Base-by-base conservation (phyloP, 2,797 vertebrate genomes). In the Podarcis lilfordi region DNA sequence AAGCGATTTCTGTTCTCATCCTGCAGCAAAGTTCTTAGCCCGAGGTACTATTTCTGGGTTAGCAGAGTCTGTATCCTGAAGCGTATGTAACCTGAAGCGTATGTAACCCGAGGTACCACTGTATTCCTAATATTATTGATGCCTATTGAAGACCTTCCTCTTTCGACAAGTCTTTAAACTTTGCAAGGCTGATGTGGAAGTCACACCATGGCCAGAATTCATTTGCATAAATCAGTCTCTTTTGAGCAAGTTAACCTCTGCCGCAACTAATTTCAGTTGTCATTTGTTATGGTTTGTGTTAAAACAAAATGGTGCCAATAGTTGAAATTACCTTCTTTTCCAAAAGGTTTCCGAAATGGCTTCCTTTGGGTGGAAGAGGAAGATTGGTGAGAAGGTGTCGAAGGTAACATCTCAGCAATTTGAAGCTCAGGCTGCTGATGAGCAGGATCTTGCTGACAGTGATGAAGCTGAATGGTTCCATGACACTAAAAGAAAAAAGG, bases 291-390 rank as follows among this genome's bases (percentile, higher is more conserved):
- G 5, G 7, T 35, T 15, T 32, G 21, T 50, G 59, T 45, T 5
- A 8, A 77, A 83, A 17, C 2, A 15, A 50, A 50, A 55, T 8
- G 11, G 0, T 68, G 32, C 64, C 83, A 84, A 25, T 50, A n/a
- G 27, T 80, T 68, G 75, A 75, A 75, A 40, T 13, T 1, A 0
- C 64, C 21, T 86, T 84, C 32, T 35, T 17, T 75, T 4, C 66
- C 15, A 64, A 0, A 64, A 86, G 89, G 61, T 94, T 74, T 91
- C 55, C 86, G 97, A 92, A 79, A 99, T 99, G 99, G 98, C 98
- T 81, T 99, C 98, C 3, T 99, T 99, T 93, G 98, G 98, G 11
- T 99, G 99, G 99, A 99, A 99, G 95, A 98, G 98, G 89, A 99
- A 98, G 93, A 98, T 97, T 19, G 98, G 99, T 0, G 99, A 99